Percentiles rank a stretch among this genome's conserved stretches.
Evolutionary conservation across 2,797 vertebrate species (phyloP).

Genomic region (Microctenopoma lineatum): DNA sequence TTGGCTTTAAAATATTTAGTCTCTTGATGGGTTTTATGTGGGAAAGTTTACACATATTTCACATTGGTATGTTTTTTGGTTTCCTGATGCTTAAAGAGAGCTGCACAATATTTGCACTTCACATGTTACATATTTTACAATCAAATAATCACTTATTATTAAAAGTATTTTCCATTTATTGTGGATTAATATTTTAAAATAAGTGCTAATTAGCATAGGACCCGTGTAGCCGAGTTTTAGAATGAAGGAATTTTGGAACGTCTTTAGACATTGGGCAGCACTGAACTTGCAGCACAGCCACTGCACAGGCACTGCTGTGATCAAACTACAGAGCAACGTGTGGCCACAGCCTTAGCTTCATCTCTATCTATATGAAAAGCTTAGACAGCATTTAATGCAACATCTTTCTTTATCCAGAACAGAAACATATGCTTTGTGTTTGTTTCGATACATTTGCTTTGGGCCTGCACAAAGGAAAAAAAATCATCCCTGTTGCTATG

Average conservation of each 20-base stretch:
- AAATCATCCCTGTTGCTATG: constrained; percentile 45
- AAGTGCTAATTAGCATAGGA: background rate
- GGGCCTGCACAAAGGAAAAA: constrained; percentile 2
- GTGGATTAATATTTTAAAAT: constrained; percentile 1
- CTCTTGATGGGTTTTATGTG: background rate
- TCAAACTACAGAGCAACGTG: background rate
- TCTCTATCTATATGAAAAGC: background rate
- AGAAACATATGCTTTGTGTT: constrained; percentile 17
- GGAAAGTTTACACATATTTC: background rate
- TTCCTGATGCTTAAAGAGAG: constrained; percentile 16
- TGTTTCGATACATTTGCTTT: constrained; percentile 20
- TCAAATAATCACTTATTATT: background rate
- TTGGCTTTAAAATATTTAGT: background rate
- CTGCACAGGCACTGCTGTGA: background rate
- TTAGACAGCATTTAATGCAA: constrained; percentile 9
- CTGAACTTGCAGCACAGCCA: background rate
- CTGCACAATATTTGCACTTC: constrained; percentile 1
- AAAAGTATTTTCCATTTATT: constrained; percentile 1
- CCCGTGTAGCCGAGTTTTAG: too few species aligned
- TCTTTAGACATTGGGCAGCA: background rate
- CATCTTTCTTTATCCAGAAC: constrained; percentile 7
- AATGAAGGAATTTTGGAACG: background rate
- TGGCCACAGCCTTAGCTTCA: background rate
- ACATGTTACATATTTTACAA: constrained; percentile 23
- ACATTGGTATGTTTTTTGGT: background rate